Conservation (phyloP, 2,113 vertebrate genomes). For the Aleadryas rufinucha region DNA sequence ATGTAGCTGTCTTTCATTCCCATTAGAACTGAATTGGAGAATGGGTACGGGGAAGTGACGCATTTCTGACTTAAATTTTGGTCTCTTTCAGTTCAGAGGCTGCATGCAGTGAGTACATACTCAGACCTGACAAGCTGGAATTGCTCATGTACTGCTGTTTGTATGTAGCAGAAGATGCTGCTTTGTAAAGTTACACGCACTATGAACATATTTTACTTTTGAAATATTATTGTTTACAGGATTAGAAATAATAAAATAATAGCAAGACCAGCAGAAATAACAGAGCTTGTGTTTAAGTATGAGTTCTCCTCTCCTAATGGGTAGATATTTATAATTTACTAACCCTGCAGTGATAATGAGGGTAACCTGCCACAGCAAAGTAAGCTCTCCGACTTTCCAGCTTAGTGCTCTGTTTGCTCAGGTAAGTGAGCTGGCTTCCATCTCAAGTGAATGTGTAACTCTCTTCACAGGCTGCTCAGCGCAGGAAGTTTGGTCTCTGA, state of each 20-base stretch:
- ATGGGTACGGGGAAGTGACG: not conserved
- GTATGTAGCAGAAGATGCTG: not conserved
- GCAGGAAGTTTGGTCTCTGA: not conserved
- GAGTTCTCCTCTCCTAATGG: not conserved
- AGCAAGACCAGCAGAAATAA: not conserved
- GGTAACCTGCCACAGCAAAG: not conserved
- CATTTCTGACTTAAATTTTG: not conserved
- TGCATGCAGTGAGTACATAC: accelerated
- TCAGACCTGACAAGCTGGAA: not conserved
- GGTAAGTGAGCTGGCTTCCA: not conserved
- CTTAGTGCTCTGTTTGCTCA: not conserved
- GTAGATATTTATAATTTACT: slow-evolving; percentile 4
- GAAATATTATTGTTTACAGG: not conserved
- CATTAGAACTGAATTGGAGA: not conserved
- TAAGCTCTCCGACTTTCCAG: not conserved
- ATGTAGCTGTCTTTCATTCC: not conserved
- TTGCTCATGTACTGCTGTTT: not conserved
- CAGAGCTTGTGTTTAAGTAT: not conserved
- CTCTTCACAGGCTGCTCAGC: not conserved
- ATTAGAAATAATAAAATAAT: not conserved
- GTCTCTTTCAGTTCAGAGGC: not conserved
- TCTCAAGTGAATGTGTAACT: not conserved
- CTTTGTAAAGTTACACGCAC: not conserved
- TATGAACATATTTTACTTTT: not conserved
- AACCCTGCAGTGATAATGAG: not conserved